Percentiles rank a stretch among this genome's conserved stretches.
phyloP scores from a whole-genome alignment of 2,888 invertebrate genomes.

The Piscicola geometra region DNA sequence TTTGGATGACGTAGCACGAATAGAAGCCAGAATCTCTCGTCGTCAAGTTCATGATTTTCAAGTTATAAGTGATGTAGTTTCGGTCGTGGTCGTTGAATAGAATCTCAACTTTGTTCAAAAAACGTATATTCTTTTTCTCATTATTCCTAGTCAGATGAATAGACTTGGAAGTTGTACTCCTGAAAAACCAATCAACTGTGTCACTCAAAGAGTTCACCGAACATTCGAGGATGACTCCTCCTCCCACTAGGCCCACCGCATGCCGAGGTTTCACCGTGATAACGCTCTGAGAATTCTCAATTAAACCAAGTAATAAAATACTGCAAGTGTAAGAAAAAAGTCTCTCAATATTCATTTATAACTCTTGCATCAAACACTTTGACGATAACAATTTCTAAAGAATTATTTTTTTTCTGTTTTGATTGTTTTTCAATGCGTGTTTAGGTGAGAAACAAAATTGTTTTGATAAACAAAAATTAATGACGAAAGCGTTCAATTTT shows the following conservation, averaged over 20 bases:
- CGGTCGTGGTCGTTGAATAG: neutral
- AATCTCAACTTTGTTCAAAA: neutral
- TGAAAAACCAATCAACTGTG: slow-evolving; percentile 28
- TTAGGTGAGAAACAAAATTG: too few relatives aligned
- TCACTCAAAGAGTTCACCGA: neutral
- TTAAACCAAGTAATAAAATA: too few relatives aligned
- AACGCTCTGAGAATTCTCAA: too few relatives aligned
- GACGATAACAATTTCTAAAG: neutral
- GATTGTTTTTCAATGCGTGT: too few relatives aligned
- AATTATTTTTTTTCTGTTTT: neutral
- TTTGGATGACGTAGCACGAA: neutral
- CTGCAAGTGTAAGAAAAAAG: too few relatives aligned
- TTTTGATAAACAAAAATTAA: too few relatives aligned
- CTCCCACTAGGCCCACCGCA: slow-evolving; percentile 10
- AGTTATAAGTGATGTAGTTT: neutral
- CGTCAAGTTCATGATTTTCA: neutral
- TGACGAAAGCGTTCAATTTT: too few relatives aligned
- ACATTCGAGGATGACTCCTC: neutral
- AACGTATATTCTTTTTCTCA: neutral
- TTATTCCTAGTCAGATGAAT: slow-evolving; percentile 16
- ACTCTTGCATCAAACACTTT: too few relatives aligned
- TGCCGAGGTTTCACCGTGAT: slow-evolving; percentile 3
- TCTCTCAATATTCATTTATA: too few relatives aligned
- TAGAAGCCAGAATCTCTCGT: neutral
- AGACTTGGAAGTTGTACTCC: neutral